Evolutionary conservation across 1,140 invertebrate genomes (phyloP).

Genomic region (Nasonia vitripennis): DNA sequence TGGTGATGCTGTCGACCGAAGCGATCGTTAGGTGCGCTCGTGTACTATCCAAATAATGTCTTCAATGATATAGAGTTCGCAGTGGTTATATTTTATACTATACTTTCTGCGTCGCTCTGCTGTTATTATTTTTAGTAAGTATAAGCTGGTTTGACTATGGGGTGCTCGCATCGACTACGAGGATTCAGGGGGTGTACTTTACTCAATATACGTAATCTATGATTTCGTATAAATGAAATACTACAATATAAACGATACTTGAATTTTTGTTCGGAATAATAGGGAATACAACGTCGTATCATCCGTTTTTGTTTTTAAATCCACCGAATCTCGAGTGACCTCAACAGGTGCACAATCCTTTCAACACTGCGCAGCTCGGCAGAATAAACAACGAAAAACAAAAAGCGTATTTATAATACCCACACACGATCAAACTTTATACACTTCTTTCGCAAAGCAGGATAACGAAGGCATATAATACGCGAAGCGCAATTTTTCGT

Average conservation of each 20-base stretch:
- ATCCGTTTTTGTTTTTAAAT: constrained; percentile 18
- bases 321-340: not conserved
- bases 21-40: constrained; percentile 24
- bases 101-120: not conserved
- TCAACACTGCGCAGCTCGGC: not conserved
- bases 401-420: not conserved
- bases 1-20: constrained; percentile 1
- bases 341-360: constrained; percentile 1
- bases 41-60: not conserved
- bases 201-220: not conserved
- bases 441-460: constrained; percentile 20
- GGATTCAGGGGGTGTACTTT: not conserved
- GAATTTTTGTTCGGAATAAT: not conserved
- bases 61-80: not conserved
- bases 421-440: constrained; percentile 13
- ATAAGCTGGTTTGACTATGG: constrained; percentile 22
- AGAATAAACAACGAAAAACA: not conserved
- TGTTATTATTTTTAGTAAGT: constrained; percentile 1
- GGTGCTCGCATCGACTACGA: not conserved
- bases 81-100: not conserved
- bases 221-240: not conserved
- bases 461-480: not conserved
- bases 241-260: not conserved
- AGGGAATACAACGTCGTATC: not conserved
- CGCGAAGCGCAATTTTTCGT: constrained; percentile 6